Evolutionary conservation across 2,888 invertebrate genomes (phyloP).

Genomic region (Metallyticus violacea): DNA sequence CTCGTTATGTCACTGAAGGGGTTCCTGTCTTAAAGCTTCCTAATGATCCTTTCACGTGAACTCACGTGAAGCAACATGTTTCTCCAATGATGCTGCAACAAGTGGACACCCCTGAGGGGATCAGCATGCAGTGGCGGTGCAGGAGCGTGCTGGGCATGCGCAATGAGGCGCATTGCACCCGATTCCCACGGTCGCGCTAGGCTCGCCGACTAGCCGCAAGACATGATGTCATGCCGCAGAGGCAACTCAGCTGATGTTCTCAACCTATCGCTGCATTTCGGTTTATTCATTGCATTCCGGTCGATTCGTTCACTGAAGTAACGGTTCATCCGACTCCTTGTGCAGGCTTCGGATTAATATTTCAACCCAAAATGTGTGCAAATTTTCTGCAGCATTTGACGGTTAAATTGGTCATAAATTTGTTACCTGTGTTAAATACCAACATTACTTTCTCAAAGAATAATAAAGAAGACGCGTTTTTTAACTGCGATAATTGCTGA

Average conservation of each 20-base stretch:
- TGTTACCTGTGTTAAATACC: too few species aligned
- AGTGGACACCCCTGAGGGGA: neutral
- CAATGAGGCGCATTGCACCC: constrained; percentile 24
- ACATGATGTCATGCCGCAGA: neutral
- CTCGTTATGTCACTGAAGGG: too few species aligned
- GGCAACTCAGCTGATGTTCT: neutral
- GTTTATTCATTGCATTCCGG: neutral
- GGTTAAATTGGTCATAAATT: neutral
- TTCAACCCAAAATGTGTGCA: neutral
- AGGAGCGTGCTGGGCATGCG: constrained; percentile 12
- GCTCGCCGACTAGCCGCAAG: neutral
- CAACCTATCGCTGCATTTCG: neutral
- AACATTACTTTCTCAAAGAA: too few species aligned
- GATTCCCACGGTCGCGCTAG: constrained; percentile 31
- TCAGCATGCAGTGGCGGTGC: constrained; percentile 24
- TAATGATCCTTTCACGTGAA: too few species aligned
- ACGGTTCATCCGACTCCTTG: neutral
- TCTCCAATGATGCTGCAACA: neutral
- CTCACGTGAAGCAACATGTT: too few species aligned
- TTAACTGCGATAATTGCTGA: too few species aligned
- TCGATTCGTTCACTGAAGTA: neutral
- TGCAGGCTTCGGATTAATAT: neutral
- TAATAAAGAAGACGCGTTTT: too few species aligned
- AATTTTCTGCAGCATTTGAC: neutral
- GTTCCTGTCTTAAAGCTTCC: too few species aligned